phyloP scores from a whole-genome alignment of 2,888 invertebrate genomes.

The Gandaritis pyraliata region DNA sequence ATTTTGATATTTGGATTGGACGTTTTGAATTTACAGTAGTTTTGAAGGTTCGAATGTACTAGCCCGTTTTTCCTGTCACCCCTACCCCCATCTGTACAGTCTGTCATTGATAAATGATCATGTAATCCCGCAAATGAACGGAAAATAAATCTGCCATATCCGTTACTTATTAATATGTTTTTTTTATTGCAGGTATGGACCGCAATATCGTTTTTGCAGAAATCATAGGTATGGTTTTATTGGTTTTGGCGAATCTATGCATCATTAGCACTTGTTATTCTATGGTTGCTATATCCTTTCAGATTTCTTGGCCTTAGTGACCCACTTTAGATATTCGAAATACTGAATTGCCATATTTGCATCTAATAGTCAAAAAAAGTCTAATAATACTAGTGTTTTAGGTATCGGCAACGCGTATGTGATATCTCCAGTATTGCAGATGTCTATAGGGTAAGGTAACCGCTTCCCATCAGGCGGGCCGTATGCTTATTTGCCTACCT shows the following conservation, averaged over 20 bases:
- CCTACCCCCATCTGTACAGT: conserved; percentile 14
- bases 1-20: too few relatives aligned
- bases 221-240: background rate
- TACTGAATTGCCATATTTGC: too few relatives aligned
- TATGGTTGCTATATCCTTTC: background rate
- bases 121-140: conserved; percentile 32
- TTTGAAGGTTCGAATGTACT: background rate
- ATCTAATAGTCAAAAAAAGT: too few relatives aligned
- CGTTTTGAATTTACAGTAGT: too few relatives aligned
- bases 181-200: conserved; percentile 34
- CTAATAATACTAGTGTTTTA: too few relatives aligned
- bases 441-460: too few relatives aligned
- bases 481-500: too few relatives aligned
- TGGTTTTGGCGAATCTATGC: background rate
- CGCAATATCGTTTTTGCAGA: conserved; percentile 1
- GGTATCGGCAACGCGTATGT: too few relatives aligned
- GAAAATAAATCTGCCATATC: conserved; percentile 33
- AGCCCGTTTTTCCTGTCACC: conserved; percentile 16
- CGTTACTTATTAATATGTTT: conserved; percentile 17
- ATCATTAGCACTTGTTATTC: background rate
- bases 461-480: too few relatives aligned
- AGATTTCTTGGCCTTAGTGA: too few relatives aligned
- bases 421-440: too few relatives aligned
- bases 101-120: conserved; percentile 31
- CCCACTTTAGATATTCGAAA: too few relatives aligned